Percentiles rank a stretch among this genome's conserved stretches.
phyloP scores from a whole-genome alignment of 2,888 invertebrate species.

The Alentia gelatinosa region DNA sequence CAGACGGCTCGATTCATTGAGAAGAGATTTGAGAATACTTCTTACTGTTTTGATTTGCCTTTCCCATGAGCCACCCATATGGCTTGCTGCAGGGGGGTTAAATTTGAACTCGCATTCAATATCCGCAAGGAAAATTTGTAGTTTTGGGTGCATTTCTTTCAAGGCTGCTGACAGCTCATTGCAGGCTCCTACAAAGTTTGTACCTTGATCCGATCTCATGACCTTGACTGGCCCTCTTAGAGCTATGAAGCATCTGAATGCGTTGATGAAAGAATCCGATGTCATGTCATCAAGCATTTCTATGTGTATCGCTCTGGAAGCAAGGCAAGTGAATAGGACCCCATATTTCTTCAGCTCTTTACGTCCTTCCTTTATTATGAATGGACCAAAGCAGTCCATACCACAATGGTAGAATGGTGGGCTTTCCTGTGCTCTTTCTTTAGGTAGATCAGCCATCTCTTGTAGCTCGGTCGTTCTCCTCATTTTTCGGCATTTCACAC shows the following conservation, averaged over 20 bases:
- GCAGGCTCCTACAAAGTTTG: slow-evolving; percentile 68
- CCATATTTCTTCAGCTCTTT: too few relatives aligned
- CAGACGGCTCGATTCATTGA: too few relatives aligned
- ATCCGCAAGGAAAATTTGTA: too few relatives aligned
- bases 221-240: slow-evolving; percentile 64
- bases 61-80: too few relatives aligned
- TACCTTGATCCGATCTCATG: slow-evolving; percentile 66
- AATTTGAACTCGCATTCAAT: too few relatives aligned
- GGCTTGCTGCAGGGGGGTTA: too few relatives aligned
- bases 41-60: too few relatives aligned
- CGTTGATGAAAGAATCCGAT: slow-evolving; percentile 68
- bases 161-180: slow-evolving; percentile 62
- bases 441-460: slow-evolving; percentile 63
- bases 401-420: slow-evolving; percentile 67
- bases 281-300: slow-evolving; percentile 67
- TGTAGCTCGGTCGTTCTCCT: slow-evolving; percentile 41
- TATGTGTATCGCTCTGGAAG: slow-evolving; percentile 66
- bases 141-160: too few relatives aligned
- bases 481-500: slow-evolving; percentile 54
- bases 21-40: too few relatives aligned
- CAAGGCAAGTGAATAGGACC: slow-evolving; percentile 67
- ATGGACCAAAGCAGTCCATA: slow-evolving; percentile 70
- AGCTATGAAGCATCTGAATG: slow-evolving; percentile 65
- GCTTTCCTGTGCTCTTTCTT: slow-evolving; percentile 62
- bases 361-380: slow-evolving; percentile 63